Conservation (phyloP, 2,797 vertebrate species). For the Buphagus erythrorhynchus region DNA sequence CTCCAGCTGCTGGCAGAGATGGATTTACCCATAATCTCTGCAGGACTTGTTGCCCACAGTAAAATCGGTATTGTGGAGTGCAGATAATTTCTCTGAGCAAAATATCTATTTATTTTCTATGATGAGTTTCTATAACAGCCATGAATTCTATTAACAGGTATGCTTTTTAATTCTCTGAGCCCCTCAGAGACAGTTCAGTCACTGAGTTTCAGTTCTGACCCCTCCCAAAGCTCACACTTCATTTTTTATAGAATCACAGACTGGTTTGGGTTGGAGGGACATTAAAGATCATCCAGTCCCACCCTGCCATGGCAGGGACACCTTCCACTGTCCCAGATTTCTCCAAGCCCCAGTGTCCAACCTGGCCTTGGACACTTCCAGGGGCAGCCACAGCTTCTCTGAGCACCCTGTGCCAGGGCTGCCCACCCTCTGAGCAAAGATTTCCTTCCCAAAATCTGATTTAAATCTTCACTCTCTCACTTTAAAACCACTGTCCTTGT, state of each 20-base stretch:
- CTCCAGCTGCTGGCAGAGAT: rapidly evolving
- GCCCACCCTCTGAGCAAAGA: rapidly evolving
- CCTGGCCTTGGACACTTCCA: not conserved
- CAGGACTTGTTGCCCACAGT: not conserved
- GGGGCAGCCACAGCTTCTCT: not conserved
- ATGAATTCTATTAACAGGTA: not conserved
- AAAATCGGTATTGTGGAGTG: rapidly evolving
- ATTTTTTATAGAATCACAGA: not conserved
- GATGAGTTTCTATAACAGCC: rapidly evolving
- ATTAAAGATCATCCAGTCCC: rapidly evolving
- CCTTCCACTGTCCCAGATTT: rapidly evolving
- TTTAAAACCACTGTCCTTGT: not conserved
- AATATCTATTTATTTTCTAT: rapidly evolving
- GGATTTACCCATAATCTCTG: not conserved
- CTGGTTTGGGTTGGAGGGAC: not conserved
- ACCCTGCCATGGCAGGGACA: not conserved
- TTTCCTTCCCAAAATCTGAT: not conserved
- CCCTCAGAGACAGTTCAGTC: not conserved
- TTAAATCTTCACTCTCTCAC: not conserved
- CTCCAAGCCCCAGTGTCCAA: rapidly evolving
- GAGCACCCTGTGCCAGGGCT: too few relatives aligned
- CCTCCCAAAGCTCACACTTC: not conserved
- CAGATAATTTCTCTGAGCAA: rapidly evolving
- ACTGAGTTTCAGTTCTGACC: not conserved
- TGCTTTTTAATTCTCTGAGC: not conserved